Base-by-base conservation (phyloP, 2,888 invertebrate species). In the Trimorus sp. region DNA sequence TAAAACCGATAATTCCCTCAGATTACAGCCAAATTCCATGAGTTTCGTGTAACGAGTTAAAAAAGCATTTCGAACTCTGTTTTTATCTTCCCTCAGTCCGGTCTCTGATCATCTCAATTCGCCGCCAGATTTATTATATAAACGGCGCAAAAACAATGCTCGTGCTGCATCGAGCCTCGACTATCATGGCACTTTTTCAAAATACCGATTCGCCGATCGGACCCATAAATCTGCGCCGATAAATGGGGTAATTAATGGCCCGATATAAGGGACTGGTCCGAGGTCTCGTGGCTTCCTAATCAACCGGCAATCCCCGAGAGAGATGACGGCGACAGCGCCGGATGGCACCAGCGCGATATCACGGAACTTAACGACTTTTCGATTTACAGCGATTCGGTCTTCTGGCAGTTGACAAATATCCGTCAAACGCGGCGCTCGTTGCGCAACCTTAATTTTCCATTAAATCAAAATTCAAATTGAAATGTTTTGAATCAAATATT, bases 301-400 rank as follows among this genome's bases (percentile, higher is more conserved):
- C 81, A 63, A 73, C 71, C 75, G 74, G 80, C 74, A 85, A 84
- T 89, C 89, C 89, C 89, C 80, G 88, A 88, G 89, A 87, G 86
- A 82, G 80, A 80, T 70, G 68, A 81, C 85, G 86, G 91, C 86
- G 91, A 90, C 90, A 87, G 91, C 85, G 89, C 91, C 89, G 90
- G 87, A 87, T 91, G 91, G 91, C 88, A 91, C 91, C 89, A 87
- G 84, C 85, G 85, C 83, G 86, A 85, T 86, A 87, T 84, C 85
- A 76, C 82, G 75, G 82, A 84, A 78, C 82, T 80, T 75, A 74
- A 81, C 82, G 79, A 83, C 68, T 65, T 70, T 77, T 83, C 83
- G 83, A 77, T 83, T 75, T 77, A 66, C 73, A 80, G 66, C 58
- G 73, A 79, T 76, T 60, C 76, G 79, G 71, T 69, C 85, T 14